Evolutionary conservation across 1,140 invertebrate genomes (phyloP).

Genomic region (Arctopsyche grandis): DNA sequence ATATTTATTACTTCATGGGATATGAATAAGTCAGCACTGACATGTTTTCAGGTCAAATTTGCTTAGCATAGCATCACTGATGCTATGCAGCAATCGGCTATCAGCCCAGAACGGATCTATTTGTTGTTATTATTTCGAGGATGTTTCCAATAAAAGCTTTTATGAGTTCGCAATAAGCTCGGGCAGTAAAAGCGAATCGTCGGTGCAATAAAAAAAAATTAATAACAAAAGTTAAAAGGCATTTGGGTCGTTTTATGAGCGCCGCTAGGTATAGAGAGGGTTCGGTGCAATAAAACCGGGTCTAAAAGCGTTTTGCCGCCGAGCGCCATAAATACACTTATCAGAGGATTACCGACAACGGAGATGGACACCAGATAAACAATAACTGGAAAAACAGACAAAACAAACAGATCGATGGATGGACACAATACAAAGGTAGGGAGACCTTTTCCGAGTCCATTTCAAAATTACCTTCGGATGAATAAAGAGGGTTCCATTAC

Average conservation of each 20-base stretch:
- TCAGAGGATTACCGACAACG: slow-evolving; percentile 22
- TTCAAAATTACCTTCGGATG: too few relatives aligned
- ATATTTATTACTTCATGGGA: too few relatives aligned
- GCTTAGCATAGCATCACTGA: too few relatives aligned
- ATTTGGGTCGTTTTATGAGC: not conserved
- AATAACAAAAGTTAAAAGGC: slow-evolving; percentile 7
- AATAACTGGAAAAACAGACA: not conserved
- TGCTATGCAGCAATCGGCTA: not conserved
- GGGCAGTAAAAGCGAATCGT: not conserved
- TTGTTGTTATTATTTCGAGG: not conserved
- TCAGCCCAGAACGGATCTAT: not conserved
- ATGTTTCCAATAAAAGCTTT: not conserved
- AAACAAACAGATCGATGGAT: too few relatives aligned
- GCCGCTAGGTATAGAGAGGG: not conserved
- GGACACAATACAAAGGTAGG: too few relatives aligned
- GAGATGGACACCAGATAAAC: not conserved
- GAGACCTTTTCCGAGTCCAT: too few relatives aligned
- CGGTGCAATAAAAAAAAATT: not conserved
- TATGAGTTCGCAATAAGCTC: not conserved
- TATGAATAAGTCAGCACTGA: too few relatives aligned
- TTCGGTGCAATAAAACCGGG: slow-evolving; percentile 21
- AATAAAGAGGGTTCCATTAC: too few relatives aligned
- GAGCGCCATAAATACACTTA: slow-evolving; percentile 21
- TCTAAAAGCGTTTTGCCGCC: slow-evolving; percentile 7
- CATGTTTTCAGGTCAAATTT: too few relatives aligned